Evolutionary conservation across 1,140 invertebrate species (phyloP).

Genomic region (Brachionus paranguensis): DNA sequence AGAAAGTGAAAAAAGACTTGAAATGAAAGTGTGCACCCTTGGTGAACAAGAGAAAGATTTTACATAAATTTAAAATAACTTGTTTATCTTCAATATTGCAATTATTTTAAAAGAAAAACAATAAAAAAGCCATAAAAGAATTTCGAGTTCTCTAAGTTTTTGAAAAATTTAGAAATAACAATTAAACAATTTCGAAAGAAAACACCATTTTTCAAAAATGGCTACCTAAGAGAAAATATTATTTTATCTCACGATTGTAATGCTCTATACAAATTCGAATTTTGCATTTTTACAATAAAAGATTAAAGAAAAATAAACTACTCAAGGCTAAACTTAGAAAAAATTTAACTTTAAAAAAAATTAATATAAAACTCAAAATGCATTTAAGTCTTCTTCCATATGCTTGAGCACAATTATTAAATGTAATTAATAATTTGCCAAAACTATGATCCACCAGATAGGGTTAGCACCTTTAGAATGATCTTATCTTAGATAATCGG

Average conservation of each 20-base stretch:
- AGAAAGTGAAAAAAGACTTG: not conserved
- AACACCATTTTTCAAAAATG: not conserved
- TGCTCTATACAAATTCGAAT: not conserved
- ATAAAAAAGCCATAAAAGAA: conserved; percentile 14
- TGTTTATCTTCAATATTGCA: not conserved
- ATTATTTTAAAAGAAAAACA: not conserved
- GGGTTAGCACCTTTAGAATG: not conserved
- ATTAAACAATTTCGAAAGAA: not conserved
- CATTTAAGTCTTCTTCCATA: not conserved
- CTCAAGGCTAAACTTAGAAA: not conserved
- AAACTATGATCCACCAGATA: not conserved
- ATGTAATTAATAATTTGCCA: not conserved
- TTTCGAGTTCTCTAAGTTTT: conserved; percentile 16
- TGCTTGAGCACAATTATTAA: not conserved
- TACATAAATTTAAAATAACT: conserved; percentile 1
- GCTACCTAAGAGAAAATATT: not conserved
- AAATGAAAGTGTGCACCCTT: not conserved
- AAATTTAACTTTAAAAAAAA: not conserved
- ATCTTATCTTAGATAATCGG: not conserved
- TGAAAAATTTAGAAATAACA: not conserved
- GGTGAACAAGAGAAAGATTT: not conserved
- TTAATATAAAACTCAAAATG: not conserved
- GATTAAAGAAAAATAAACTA: not conserved
- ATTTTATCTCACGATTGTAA: not conserved
- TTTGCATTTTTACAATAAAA: not conserved